A percentile compares a stretch with the other conserved stretches of the same genome.
Conservation (phyloP, 2,113 vertebrate genomes). For the Dicentrarchus labrax region DNA sequence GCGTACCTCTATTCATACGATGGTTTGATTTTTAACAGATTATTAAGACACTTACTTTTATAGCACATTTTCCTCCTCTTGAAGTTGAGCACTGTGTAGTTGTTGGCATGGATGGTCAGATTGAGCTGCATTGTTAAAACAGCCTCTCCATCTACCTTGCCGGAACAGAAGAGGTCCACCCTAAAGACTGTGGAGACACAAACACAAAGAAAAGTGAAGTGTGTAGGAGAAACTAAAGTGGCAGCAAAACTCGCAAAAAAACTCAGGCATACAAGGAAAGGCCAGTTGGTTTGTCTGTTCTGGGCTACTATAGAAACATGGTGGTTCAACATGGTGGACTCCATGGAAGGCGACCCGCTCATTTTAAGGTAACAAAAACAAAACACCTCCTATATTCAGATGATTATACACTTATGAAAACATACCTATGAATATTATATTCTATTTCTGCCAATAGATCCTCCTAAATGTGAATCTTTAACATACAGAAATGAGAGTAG, state of each 20-base stretch:
- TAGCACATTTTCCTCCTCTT: conserved; percentile 99
- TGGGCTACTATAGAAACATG: too few species aligned
- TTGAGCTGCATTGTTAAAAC: conserved; percentile 96
- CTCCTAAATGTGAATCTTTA: not conserved
- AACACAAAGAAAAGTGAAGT: not conserved
- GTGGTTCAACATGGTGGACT: too few species aligned
- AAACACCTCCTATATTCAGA: too few species aligned
- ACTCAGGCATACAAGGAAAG: too few species aligned
- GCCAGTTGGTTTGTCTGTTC: too few species aligned
- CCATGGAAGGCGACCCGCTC: too few species aligned
- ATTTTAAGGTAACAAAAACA: too few species aligned
- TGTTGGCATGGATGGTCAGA: conserved; percentile 92
- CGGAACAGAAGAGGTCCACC: conserved; percentile 95
- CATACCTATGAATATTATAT: too few species aligned
- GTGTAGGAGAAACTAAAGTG: too few species aligned
- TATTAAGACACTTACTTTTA: conserved; percentile 87
- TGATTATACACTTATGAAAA: too few species aligned
- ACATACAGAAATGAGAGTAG: not conserved
- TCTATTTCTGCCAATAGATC: too few species aligned
- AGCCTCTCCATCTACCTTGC: conserved; percentile 94
- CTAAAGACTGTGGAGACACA: conserved; percentile 88
- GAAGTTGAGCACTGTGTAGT: conserved; percentile 99
- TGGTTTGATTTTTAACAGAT: conserved; percentile 13
- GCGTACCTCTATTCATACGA: not conserved
- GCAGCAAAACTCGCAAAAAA: too few species aligned